Conservation (phyloP, 2,888 invertebrate species). For the Taphrorychus bicolor region DNA sequence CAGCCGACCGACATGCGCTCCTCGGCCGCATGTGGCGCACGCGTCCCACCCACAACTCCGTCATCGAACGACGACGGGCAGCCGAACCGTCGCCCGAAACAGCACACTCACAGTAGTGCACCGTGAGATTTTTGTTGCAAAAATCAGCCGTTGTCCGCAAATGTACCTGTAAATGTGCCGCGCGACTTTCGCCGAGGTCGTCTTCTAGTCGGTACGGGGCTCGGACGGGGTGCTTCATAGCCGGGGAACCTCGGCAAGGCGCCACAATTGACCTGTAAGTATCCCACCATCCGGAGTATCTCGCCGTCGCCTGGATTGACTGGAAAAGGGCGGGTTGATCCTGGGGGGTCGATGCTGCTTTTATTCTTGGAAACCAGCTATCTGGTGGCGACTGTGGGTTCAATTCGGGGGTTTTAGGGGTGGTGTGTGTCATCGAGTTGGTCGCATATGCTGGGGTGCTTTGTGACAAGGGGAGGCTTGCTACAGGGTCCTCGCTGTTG, state of each 20-base stretch:
- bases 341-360: background rate
- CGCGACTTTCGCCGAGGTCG: conserved; percentile 14
- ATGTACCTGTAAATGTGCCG: conserved; percentile 25
- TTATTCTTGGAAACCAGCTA: background rate
- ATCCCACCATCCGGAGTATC: conserved; percentile 8
- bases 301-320: conserved; percentile 10
- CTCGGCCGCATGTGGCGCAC: conserved; percentile 48
- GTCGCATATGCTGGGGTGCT: no score
- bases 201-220: background rate
- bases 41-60: conserved; percentile 41
- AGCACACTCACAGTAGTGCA: conserved; percentile 20
- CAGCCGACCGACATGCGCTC: conserved; percentile 28
- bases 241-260: conserved; percentile 12
- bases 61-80: conserved; percentile 52
- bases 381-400: background rate
- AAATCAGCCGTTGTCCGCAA: conserved; percentile 23
- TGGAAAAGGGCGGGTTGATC: conserved; percentile 27
- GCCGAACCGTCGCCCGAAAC: conserved; percentile 52
- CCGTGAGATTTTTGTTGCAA: conserved; percentile 30
- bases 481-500: no score
- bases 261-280: conserved; percentile 38
- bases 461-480: no score
- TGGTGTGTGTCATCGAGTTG: no score
- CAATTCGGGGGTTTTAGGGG: background rate
- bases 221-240: conserved; percentile 16